Evolutionary conservation across 2,888 invertebrate genomes (phyloP), one percentile per base, ranked within the genome.

Genomic region (Tipula confusa): DNA sequence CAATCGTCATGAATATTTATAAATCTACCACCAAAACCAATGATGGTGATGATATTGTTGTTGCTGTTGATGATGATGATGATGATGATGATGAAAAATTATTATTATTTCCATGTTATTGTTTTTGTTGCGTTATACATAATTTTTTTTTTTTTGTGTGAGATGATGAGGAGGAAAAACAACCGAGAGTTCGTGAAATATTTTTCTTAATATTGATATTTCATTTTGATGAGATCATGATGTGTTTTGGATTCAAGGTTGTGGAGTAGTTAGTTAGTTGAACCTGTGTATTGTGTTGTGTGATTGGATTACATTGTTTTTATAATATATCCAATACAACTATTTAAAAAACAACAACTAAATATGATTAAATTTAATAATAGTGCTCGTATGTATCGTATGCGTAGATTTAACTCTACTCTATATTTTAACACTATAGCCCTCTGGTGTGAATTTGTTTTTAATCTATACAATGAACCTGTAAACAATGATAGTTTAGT

Each of bases 161-260:
- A 64, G 18, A 48, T 13, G 43, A 43, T 64, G 64, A 64, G 64
- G 64, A 64, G 18, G 64, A 24, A 64, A 64, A 64, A 64, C 64
- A 64, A 64, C n/a, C 64, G 64, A 24, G 64, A 64, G 64, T 64
- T 64, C 64, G 64, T 64, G 64, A 64, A 64, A 64, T 64, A 64
- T 64, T 64, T 64, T 64, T 24, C 64, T 64, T 64, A 64, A 64
- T 64, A 64, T 64, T 64, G 64, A 64, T 64, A 64, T 64, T 64
- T 64, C 64, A 64, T 64, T 64, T 64, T 64, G 64, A 64, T 64
- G 64, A 64, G 64, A 64, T 64, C 64, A 64, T 64, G 64, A 64
- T 64, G 64, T 64, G 64, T 64, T 64, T 64, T 24, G 64, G 64
- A 64, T 64, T 64, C 64, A 64, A 64, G 64, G 64, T 64, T 64